Conservation (phyloP, 2,113 vertebrate genomes). For the Catagonus wagneri region DNA sequence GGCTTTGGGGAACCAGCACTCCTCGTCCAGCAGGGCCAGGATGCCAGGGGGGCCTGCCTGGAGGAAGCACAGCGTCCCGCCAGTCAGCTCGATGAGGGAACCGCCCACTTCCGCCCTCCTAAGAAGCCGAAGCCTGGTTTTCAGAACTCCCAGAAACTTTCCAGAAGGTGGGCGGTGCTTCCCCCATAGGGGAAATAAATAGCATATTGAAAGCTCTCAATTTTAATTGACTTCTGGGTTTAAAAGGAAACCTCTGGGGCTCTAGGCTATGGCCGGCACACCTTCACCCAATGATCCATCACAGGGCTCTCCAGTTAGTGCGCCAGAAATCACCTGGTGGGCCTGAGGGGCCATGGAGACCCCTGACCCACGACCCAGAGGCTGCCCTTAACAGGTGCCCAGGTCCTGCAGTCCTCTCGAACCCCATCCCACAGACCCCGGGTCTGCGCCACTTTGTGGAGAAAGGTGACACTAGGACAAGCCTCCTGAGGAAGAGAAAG, state of each 20-base stretch:
- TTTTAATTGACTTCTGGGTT: background rate
- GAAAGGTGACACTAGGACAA: accelerated
- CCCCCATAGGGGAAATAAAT: background rate
- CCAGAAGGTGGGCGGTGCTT: accelerated
- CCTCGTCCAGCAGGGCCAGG: conserved; percentile 96
- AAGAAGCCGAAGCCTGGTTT: background rate
- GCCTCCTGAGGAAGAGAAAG: background rate
- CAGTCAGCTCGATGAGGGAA: background rate
- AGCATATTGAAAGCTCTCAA: background rate
- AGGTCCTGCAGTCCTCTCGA: background rate
- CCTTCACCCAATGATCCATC: accelerated
- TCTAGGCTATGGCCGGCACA: background rate
- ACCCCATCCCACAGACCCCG: accelerated
- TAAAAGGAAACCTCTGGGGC: background rate
- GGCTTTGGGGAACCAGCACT: conserved; percentile 99
- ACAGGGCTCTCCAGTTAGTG: accelerated
- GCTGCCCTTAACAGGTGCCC: background rate
- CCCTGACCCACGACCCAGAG: accelerated
- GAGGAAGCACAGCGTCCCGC: background rate
- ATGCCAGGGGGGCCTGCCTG: conserved; percentile 98
- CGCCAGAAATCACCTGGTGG: background rate
- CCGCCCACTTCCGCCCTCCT: accelerated
- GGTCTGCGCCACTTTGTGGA: background rate
- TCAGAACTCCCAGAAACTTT: background rate
- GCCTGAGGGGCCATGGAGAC: background rate